These are phyloP conservation scores for Microcebus griseorufus DNA, from an alignment of 2,113 vertebrate species.

Conservation along the genomic window DNA sequence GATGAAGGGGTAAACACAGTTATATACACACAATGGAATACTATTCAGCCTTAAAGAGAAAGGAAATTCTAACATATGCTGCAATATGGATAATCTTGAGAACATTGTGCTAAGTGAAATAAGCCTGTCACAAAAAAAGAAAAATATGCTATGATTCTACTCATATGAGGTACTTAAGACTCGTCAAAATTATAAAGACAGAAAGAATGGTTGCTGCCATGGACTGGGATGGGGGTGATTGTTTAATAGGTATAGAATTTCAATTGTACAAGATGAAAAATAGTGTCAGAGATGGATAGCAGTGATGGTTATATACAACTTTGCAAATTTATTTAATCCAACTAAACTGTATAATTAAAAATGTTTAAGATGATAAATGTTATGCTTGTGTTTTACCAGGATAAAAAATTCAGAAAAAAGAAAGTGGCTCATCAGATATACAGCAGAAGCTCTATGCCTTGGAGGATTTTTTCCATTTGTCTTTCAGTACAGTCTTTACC, in stretches of 20 bases:
- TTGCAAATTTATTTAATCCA: not conserved
- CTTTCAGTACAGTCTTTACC: not conserved
- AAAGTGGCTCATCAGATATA: not conserved
- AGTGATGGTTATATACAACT: too few relatives aligned
- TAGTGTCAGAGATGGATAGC: not conserved
- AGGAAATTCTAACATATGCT: not conserved
- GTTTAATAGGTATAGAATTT: too few relatives aligned
- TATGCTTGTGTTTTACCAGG: not conserved
- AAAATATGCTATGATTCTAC: too few relatives aligned
- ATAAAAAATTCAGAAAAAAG: not conserved
- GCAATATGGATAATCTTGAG: not conserved
- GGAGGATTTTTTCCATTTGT: not conserved
- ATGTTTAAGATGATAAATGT: not conserved
- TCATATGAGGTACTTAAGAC: not conserved
- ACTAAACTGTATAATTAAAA: not conserved
- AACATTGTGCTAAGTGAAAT: too few relatives aligned
- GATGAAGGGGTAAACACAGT: not conserved
- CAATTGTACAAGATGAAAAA: not conserved
- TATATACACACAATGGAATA: not conserved
- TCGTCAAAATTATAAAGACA: not conserved
- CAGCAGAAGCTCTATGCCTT: not conserved
- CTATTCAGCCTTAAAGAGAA: not conserved
- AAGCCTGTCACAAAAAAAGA: too few relatives aligned
- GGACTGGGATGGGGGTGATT: too few relatives aligned
- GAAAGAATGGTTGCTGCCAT: not conserved